phyloP scores from a whole-genome alignment of 2,797 vertebrate genomes.

The Aselliscus stoliczkanus region DNA sequence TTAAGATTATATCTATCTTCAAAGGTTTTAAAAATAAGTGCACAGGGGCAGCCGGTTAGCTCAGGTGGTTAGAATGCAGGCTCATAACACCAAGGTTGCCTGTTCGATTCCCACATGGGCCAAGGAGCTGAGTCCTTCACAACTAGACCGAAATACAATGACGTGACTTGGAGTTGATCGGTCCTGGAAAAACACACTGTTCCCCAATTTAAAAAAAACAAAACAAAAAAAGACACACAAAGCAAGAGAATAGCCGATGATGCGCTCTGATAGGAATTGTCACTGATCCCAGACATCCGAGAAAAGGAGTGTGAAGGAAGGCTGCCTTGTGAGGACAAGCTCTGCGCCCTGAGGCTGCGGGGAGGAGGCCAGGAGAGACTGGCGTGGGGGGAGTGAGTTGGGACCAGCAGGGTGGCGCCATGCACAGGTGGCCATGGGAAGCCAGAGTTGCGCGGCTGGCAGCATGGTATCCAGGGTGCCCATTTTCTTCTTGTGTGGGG shows the following conservation, averaged over 20 bases:
- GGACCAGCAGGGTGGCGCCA: too few relatives aligned
- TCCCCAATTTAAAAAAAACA: too few relatives aligned
- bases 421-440: too few relatives aligned
- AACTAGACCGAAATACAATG: too few relatives aligned
- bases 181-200: too few relatives aligned
- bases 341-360: not conserved
- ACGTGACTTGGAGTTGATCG: too few relatives aligned
- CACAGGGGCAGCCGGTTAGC: too few relatives aligned
- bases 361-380: not conserved
- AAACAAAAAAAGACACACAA: not conserved
- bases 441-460: accelerated
- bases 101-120: too few relatives aligned
- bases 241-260: not conserved
- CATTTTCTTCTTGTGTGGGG: not conserved
- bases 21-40: not conserved
- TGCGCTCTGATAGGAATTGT: accelerated
- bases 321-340: not conserved
- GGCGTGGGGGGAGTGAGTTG: too few relatives aligned
- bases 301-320: not conserved
- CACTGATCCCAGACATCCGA: not conserved
- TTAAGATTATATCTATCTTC: not conserved
- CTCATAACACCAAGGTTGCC: too few relatives aligned
- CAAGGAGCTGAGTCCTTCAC: too few relatives aligned
- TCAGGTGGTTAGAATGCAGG: too few relatives aligned
- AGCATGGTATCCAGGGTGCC: accelerated